Conservation (phyloP, 2,888 invertebrate genomes). For the Apotomis capreana region DNA sequence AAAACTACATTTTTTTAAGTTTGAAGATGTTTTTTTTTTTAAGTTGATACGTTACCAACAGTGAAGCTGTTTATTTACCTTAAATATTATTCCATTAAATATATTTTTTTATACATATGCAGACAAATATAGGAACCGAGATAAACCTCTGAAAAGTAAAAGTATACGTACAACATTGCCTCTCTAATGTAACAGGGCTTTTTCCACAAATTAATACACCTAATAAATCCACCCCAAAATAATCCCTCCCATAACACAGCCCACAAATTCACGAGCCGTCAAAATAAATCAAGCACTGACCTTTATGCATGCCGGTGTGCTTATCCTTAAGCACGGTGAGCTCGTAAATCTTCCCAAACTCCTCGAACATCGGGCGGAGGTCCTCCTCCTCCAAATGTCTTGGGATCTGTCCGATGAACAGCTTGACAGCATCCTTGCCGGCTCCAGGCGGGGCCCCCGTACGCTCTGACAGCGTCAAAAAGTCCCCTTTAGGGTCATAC, state of each 20-base stretch:
- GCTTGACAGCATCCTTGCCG: constrained; percentile 87
- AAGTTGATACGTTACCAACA: too few species aligned
- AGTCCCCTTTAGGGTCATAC: constrained; percentile 57
- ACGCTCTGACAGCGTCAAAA: constrained; percentile 72
- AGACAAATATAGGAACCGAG: background rate
- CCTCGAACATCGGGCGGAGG: constrained; percentile 94
- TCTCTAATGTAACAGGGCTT: background rate
- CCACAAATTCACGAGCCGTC: constrained; percentile 36
- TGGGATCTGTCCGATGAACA: constrained; percentile 97
- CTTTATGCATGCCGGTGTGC: constrained; percentile 98
- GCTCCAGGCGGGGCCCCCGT: constrained; percentile 77
- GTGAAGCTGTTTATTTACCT: too few species aligned
- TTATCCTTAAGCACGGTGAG: constrained; percentile 97
- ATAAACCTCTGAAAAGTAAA: background rate
- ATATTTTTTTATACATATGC: too few species aligned
- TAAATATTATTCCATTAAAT: too few species aligned
- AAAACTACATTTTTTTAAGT: too few species aligned
- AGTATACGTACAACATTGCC: background rate
- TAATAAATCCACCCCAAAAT: constrained; percentile 14
- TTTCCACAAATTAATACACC: constrained; percentile 8
- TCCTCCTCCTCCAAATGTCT: constrained; percentile 94
- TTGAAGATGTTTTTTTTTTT: too few species aligned
- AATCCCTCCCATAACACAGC: constrained; percentile 19
- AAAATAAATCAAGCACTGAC: constrained; percentile 76
- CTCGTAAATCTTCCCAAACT: constrained; percentile 97